Evolutionary conservation across 1,140 invertebrate species (phyloP).

Genomic region (Ceratina japonica): DNA sequence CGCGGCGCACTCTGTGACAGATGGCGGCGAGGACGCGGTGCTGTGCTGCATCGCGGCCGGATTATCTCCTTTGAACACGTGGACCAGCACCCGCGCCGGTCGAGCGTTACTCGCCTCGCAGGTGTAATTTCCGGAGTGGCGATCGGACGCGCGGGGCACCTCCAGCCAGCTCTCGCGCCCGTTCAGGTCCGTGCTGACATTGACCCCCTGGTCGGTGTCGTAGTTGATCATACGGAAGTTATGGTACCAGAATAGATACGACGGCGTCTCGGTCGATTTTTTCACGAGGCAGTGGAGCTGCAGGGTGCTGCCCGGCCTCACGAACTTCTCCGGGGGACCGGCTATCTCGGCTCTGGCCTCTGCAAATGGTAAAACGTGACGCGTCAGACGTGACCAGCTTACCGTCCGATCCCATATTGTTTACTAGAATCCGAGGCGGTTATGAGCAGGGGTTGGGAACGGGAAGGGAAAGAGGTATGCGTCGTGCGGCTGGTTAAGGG

Average conservation of each 20-base stretch:
- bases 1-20: slow-evolving; percentile 70
- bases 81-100: slow-evolving; percentile 90
- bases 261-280: slow-evolving; percentile 89
- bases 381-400: slow-evolving; percentile 59
- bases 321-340: slow-evolving; percentile 90
- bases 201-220: slow-evolving; percentile 89
- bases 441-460: slow-evolving; percentile 13
- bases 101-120: slow-evolving; percentile 92
- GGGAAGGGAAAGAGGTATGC: slow-evolving; percentile 18
- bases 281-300: slow-evolving; percentile 89
- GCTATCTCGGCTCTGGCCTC: slow-evolving; percentile 92
- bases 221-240: slow-evolving; percentile 94
- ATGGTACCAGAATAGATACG: slow-evolving; percentile 95
- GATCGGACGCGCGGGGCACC: slow-evolving; percentile 83
- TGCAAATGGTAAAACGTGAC: slow-evolving; percentile 75
- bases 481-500: slow-evolving; percentile 38
- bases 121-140: slow-evolving; percentile 93
- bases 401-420: slow-evolving; percentile 51
- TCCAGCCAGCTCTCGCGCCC: slow-evolving; percentile 83
- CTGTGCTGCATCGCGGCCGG: slow-evolving; percentile 82
- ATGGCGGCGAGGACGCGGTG: slow-evolving; percentile 69
- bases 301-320: slow-evolving; percentile 90
- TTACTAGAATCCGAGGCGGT: slow-evolving; percentile 47
- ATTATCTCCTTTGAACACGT: slow-evolving; percentile 90
- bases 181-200: slow-evolving; percentile 86